phyloP scores from a whole-genome alignment of 2,113 vertebrate species.

The Atlantisia rogersi region DNA sequence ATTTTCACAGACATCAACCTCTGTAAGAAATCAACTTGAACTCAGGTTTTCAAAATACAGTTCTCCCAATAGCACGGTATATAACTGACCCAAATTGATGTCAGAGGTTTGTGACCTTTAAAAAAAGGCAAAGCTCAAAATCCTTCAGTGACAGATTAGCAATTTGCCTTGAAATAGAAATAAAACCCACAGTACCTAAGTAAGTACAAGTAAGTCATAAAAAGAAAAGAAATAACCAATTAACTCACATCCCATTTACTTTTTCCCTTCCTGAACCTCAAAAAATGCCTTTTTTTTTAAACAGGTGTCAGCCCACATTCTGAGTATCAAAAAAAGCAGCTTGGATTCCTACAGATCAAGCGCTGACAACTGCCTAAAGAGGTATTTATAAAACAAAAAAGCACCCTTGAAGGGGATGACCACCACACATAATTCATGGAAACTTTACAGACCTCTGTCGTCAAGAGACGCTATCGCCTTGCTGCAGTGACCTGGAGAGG shows the following conservation, averaged over 20 bases:
- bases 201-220: neutral
- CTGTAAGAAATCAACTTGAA: neutral
- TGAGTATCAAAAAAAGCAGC: neutral
- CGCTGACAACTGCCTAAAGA: accelerated
- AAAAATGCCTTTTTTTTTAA: neutral
- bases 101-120: neutral
- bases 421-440: neutral
- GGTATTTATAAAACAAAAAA: accelerated
- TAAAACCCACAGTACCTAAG: neutral
- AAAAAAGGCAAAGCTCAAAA: neutral
- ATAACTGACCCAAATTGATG: neutral
- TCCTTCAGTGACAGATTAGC: neutral
- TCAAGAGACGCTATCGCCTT: neutral
- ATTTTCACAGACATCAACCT: neutral
- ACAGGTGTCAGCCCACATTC: neutral
- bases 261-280: neutral
- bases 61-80: neutral
- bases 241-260: neutral
- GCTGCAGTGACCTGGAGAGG: slow-evolving; percentile 41
- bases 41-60: neutral
- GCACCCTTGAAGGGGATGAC: accelerated
- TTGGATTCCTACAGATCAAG: neutral
- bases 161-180: neutral
- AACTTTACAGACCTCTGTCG: slow-evolving; percentile 70
- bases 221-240: neutral